Percentiles rank a stretch among this genome's conserved stretches.
phyloP scores from a whole-genome alignment of 2,888 invertebrate species.

The Lampropteryx suffumata region DNA sequence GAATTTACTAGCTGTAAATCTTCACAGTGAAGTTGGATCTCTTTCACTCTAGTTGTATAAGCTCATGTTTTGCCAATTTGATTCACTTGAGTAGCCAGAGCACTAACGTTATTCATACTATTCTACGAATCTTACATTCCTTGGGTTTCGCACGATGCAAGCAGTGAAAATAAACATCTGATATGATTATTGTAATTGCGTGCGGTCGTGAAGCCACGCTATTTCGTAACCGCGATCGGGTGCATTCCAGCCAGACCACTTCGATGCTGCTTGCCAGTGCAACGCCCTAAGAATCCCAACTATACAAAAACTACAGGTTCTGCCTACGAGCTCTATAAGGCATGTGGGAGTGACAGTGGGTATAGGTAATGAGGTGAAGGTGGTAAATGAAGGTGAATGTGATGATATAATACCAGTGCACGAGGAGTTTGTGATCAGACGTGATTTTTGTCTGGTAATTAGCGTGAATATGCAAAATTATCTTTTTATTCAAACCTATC shows the following conservation, averaged over 20 bases:
- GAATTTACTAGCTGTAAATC: no score
- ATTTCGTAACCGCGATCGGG: slow-evolving; percentile 78
- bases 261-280: slow-evolving; percentile 30
- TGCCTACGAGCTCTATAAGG: slow-evolving; percentile 34
- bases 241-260: slow-evolving; percentile 62
- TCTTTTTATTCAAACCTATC: no score
- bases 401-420: slow-evolving; percentile 5
- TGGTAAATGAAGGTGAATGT: slow-evolving; percentile 42
- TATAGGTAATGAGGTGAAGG: slow-evolving; percentile 48
- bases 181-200: slow-evolving; percentile 53
- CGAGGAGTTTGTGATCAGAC: slow-evolving; percentile 6
- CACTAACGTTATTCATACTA: not conserved
- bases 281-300: slow-evolving; percentile 48
- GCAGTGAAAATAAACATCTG: slow-evolving; percentile 35
- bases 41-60: no score
- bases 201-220: slow-evolving; percentile 66
- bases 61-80: no score
- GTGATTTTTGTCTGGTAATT: no score
- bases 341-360: slow-evolving; percentile 45
- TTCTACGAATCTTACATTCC: not conserved
- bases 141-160: slow-evolving; percentile 6
- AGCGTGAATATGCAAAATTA: no score
- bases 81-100: not conserved
- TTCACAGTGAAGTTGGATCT: no score
- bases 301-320: slow-evolving; percentile 35